Percentiles rank a stretch among this genome's conserved stretches.
Conservation (phyloP, 2,797 vertebrate species). For the Helostoma temminkii region DNA sequence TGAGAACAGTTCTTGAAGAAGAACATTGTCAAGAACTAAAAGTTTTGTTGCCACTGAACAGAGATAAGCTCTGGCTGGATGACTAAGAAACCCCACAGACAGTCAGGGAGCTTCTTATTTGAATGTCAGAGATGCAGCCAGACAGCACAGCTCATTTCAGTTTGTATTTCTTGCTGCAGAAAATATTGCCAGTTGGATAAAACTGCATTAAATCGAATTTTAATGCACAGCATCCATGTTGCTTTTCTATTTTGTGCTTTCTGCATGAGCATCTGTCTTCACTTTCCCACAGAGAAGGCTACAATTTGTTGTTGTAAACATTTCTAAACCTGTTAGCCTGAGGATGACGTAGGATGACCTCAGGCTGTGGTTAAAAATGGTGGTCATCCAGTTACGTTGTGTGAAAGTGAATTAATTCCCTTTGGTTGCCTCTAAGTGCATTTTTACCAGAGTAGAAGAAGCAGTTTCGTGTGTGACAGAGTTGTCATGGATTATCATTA, state of each 20-base stretch:
- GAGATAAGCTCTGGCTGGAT: too few relatives aligned
- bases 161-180: constrained; percentile 15
- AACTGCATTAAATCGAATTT: constrained; percentile 74
- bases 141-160: constrained; percentile 11
- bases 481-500: constrained; percentile 38
- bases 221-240: constrained; percentile 57
- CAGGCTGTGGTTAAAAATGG: constrained; percentile 21
- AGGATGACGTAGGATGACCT: constrained; percentile 37
- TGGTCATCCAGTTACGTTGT: constrained; percentile 10
- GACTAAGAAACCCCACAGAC: too few relatives aligned
- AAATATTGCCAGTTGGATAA: constrained; percentile 60
- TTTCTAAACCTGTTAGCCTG: constrained; percentile 30
- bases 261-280: constrained; percentile 42
- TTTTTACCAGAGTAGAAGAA: constrained; percentile 39
- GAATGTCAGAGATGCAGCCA: constrained; percentile 1
- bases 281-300: constrained; percentile 16
- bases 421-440: constrained; percentile 63
- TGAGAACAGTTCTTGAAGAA: constrained; percentile 3
- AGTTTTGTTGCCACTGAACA: too few relatives aligned
- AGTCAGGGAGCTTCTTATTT: neutral
- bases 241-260: constrained; percentile 45
- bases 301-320: constrained; percentile 46
- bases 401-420: constrained; percentile 49
- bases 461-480: constrained; percentile 1
- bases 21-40: too few relatives aligned